Evolutionary conservation across 2,797 vertebrate genomes (phyloP).

Genomic region (Amphiprion clarkii): DNA sequence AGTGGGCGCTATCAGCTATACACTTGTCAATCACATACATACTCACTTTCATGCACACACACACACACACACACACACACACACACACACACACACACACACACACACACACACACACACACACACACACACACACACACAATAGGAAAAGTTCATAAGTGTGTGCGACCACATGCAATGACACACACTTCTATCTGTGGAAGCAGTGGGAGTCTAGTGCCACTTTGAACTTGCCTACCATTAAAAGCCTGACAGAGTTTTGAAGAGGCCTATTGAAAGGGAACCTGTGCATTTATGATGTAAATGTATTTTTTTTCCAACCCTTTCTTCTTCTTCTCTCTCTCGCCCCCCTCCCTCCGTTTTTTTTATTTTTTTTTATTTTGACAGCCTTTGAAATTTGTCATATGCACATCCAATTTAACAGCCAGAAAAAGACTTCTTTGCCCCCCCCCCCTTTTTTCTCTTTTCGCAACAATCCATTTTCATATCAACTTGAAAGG

Average conservation of each 20-base stretch:
- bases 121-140: slow-evolving; percentile 19
- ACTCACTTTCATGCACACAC: slow-evolving; percentile 14
- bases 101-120: slow-evolving; percentile 31
- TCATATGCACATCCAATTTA: slow-evolving; percentile 97
- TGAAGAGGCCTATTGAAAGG: slow-evolving; percentile 92
- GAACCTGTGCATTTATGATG: slow-evolving; percentile 95
- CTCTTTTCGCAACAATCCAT: slow-evolving; percentile 68
- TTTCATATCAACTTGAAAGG: slow-evolving; percentile 78
- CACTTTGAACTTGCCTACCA: slow-evolving; percentile 95
- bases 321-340: slow-evolving; percentile 66
- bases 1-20: slow-evolving; percentile 33
- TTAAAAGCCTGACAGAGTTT: slow-evolving; percentile 94
- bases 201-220: slow-evolving; percentile 92
- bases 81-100: slow-evolving; percentile 11
- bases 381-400: slow-evolving; percentile 97
- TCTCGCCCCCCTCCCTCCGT: slow-evolving; percentile 1
- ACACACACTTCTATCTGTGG: slow-evolving; percentile 82
- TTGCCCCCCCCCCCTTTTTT: slow-evolving; percentile 75
- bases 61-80: slow-evolving; percentile 13
- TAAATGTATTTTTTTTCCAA: slow-evolving; percentile 89
- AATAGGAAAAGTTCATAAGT: slow-evolving; percentile 8
- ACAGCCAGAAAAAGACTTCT: slow-evolving; percentile 84
- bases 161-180: slow-evolving; percentile 48
- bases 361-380: slow-evolving; percentile 78
- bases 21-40: slow-evolving; percentile 49